phyloP scores from a whole-genome alignment of 2,113 vertebrate species.

The Diadophis punctatus region DNA sequence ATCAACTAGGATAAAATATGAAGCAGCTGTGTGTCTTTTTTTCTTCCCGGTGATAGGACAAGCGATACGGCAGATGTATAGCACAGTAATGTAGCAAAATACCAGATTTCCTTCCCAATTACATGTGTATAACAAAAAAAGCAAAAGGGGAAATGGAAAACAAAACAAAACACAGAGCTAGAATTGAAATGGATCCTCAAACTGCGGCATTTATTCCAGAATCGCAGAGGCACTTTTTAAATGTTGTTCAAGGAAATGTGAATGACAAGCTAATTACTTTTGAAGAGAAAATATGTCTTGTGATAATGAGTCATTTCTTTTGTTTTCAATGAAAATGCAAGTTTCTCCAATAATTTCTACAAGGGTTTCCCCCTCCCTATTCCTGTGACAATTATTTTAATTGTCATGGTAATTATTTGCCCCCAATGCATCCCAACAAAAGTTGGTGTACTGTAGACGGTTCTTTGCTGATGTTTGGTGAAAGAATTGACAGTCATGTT shows the following conservation, averaged over 20 bases:
- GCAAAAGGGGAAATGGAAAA: background rate
- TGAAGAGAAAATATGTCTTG: slow-evolving; percentile 26
- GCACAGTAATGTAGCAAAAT: background rate
- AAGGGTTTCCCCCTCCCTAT: background rate
- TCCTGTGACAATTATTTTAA: slow-evolving; percentile 49
- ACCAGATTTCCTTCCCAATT: background rate
- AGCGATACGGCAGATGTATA: background rate
- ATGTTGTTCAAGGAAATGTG: slow-evolving; percentile 16
- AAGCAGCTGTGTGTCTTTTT: background rate
- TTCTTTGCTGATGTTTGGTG: background rate
- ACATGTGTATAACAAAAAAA: background rate
- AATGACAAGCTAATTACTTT: slow-evolving; percentile 22
- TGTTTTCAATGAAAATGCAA: slow-evolving; percentile 45
- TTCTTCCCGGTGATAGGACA: background rate
- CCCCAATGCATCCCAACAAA: slow-evolving; percentile 25
- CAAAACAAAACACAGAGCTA: background rate
- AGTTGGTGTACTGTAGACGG: slow-evolving; percentile 34
- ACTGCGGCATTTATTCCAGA: background rate
- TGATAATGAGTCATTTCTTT: slow-evolving; percentile 14
- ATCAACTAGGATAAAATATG: background rate
- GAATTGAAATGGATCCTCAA: background rate
- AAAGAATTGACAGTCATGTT: background rate
- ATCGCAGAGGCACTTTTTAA: slow-evolving; percentile 23
- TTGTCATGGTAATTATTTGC: slow-evolving; percentile 52
- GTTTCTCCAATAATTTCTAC: slow-evolving; percentile 31